phyloP scores from a whole-genome alignment of 2,888 invertebrate genomes.

The Eustalomyia histrio region DNA sequence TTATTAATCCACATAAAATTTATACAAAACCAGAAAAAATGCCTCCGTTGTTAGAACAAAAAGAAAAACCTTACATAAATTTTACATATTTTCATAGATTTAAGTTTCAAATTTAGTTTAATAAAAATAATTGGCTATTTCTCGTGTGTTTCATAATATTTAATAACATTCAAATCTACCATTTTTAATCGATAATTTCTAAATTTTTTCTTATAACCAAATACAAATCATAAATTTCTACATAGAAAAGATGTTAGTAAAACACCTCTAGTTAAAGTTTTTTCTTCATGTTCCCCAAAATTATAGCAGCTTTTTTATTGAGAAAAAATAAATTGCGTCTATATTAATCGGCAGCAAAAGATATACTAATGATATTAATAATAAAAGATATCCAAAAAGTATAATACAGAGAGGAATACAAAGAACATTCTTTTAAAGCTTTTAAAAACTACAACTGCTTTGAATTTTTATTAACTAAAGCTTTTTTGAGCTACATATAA shows the following conservation, averaged over 20 bases:
- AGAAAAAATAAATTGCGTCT: conserved; percentile 16
- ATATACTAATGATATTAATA: neutral
- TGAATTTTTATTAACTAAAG: no score
- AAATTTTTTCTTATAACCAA: conserved; percentile 1
- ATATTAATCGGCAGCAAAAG: neutral
- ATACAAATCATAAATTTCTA: neutral
- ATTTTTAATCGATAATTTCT: no score
- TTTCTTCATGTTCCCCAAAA: neutral
- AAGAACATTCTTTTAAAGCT: no score
- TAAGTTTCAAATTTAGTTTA: conserved; percentile 43
- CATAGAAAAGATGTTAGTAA: neutral
- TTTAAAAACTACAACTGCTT: no score
- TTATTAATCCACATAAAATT: conserved; percentile 45
- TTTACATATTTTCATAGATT: conserved; percentile 38
- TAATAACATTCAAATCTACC: neutral
- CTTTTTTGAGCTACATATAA: no score
- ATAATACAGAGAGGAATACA: no score
- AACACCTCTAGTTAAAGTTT: neutral
- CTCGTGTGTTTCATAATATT: conserved; percentile 20
- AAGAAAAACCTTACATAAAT: conserved; percentile 19
- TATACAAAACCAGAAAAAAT: conserved; percentile 67
- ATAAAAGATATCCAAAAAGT: no score
- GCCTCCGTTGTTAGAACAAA: conserved; percentile 71
- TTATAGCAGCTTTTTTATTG: conserved; percentile 8
- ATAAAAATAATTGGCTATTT: conserved; percentile 35